phyloP scores from a whole-genome alignment of 2,888 invertebrate genomes.

The Geophilus truncorum region DNA sequence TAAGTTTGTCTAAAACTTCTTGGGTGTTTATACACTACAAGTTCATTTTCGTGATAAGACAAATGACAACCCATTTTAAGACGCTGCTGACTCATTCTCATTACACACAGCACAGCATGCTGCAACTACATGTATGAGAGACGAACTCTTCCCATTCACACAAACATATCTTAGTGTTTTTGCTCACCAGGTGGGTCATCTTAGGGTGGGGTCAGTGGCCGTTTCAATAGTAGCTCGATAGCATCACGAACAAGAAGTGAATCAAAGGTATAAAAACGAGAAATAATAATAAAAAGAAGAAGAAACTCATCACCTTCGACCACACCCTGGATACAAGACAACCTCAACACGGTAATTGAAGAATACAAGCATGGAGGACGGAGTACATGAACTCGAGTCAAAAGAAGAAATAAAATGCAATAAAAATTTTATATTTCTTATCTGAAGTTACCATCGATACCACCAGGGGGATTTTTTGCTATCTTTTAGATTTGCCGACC shows the following conservation, averaged over 20 bases:
- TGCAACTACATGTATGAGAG: not conserved
- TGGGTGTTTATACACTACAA: no score
- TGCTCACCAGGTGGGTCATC: not conserved
- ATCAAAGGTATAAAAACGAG: not conserved
- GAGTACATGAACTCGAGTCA: not conserved
- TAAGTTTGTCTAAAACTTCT: no score
- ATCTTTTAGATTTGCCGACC: not conserved
- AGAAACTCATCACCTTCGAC: not conserved
- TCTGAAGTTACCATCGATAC: not conserved
- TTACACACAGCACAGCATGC: not conserved
- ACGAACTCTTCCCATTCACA: not conserved
- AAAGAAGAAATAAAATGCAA: not conserved
- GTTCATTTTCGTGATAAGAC: not conserved
- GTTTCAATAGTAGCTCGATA: not conserved
- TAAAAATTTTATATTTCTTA: not conserved
- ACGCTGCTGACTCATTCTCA: not conserved
- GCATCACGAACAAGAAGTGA: not conserved
- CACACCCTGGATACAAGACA: not conserved
- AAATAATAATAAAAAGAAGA: not conserved
- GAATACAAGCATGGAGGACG: not conserved
- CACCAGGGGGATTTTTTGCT: not conserved
- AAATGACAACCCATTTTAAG: not conserved
- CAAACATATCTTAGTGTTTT: not conserved
- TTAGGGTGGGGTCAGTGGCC: not conserved
- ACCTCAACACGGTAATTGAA: not conserved